Conservation (phyloP, 2,113 vertebrate genomes). For the Sorex araneus region DNA sequence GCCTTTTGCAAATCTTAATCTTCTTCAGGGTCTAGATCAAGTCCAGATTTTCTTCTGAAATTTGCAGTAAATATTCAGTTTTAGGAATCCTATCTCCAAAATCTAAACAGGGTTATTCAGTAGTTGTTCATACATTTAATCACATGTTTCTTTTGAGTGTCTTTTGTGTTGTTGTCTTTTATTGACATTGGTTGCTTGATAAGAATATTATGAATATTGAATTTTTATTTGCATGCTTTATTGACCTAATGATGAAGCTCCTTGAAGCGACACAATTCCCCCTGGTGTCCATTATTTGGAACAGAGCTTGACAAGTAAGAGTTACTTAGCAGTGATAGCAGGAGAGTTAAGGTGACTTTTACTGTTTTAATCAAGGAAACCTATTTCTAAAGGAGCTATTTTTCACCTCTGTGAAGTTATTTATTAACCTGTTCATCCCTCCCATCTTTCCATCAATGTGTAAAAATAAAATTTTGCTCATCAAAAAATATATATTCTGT, state of each 20-base stretch:
- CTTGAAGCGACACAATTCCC: not conserved
- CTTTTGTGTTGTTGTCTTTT: constrained; percentile 10
- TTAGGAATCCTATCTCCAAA: too few relatives aligned
- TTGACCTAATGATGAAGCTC: not conserved
- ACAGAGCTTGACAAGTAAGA: not conserved
- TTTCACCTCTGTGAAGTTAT: constrained; percentile 56
- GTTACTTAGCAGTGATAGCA: not conserved
- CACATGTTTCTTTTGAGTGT: not conserved
- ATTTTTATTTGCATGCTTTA: constrained; percentile 14
- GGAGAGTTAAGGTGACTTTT: constrained; percentile 52
- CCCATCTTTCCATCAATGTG: constrained; percentile 63
- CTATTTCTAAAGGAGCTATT: constrained; percentile 71
- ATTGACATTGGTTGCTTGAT: not conserved
- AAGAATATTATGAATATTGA: not conserved
- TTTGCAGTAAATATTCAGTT: not conserved
- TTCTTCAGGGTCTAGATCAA: not conserved
- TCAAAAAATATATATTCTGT: constrained; percentile 64
- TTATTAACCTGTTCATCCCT: constrained; percentile 59
- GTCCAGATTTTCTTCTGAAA: not conserved
- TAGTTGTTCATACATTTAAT: not conserved
- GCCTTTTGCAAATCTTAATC: rapidly evolving
- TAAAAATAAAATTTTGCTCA: constrained; percentile 74
- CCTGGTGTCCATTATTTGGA: too few relatives aligned
- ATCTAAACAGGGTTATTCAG: not conserved
- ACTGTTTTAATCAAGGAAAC: constrained; percentile 68